These are phyloP conservation scores for Echinometra lucunter DNA, from an alignment of 53 echinoderm and acorn worm species.

Conservation along the genomic window DNA sequence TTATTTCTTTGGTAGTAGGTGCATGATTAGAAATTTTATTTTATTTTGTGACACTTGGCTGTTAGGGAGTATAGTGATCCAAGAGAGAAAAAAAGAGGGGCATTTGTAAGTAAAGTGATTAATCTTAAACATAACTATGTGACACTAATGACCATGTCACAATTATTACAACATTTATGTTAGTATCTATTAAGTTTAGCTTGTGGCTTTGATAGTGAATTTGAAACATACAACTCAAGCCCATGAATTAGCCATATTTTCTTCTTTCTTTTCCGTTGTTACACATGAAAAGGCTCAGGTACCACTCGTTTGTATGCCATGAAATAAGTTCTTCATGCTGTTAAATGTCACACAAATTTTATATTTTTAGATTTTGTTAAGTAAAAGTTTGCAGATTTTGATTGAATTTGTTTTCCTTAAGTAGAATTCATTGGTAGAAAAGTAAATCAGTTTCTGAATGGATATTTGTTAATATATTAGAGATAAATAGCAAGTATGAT, in stretches of 20 bases:
- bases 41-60: background rate
- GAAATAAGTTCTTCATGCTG: background rate
- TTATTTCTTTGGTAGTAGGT: background rate
- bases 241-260: background rate
- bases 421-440: background rate
- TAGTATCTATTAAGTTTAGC: background rate
- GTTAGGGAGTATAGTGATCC: background rate
- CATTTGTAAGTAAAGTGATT: background rate
- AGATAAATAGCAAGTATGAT: background rate
- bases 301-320: background rate
- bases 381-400: background rate
- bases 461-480: conserved; percentile 2
- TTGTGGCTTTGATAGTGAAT: too few species aligned
- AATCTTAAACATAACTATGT: background rate
- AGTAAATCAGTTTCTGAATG: background rate
- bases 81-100: background rate
- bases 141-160: background rate
- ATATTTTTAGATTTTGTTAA: background rate
- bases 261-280: background rate
- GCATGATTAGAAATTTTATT: background rate
- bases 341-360: background rate
- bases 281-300: conserved; percentile 47
- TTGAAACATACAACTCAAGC: conserved; percentile 32
- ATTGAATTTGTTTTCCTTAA: background rate
- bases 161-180: background rate